Percentiles rank a stretch among this genome's conserved stretches.
Conservation (phyloP, 2,888 invertebrate genomes). For the Phaedon cochleariae region DNA sequence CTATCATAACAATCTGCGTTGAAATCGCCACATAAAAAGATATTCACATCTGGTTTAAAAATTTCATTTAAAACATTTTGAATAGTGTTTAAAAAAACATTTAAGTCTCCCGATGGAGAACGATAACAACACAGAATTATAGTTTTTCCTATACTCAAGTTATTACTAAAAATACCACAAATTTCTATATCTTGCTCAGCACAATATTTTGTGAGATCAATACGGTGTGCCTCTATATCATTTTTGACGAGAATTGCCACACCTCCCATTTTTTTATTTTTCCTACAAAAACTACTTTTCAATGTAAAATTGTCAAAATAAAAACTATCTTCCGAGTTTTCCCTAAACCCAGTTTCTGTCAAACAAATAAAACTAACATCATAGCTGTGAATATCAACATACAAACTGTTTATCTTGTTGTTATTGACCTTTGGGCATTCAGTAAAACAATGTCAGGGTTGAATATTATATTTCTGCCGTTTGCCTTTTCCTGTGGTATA, state of each 20-base stretch:
- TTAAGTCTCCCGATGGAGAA: too few species aligned
- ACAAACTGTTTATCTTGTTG: constrained; percentile 2
- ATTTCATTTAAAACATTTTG: too few species aligned
- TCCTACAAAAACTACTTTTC: not conserved
- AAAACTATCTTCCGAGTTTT: constrained; percentile 2
- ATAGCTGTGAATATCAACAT: constrained; percentile 7
- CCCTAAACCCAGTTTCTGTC: not conserved
- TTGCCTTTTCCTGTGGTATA: constrained; percentile 1
- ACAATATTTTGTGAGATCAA: not conserved
- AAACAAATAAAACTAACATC: not conserved
- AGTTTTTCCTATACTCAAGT: not conserved
- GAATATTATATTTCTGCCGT: constrained; percentile 8
- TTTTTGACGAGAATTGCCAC: not conserved
- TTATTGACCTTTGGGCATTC: constrained; percentile 1
- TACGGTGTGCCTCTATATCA: not conserved
- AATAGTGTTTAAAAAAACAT: too few species aligned
- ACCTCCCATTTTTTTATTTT: not conserved
- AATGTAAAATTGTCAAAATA: not conserved
- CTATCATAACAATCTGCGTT: too few species aligned
- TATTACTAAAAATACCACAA: not conserved
- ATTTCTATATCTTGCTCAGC: not conserved
- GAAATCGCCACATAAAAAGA: too few species aligned
- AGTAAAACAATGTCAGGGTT: not conserved
- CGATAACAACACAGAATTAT: not conserved
- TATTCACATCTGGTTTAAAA: too few species aligned